Evolutionary conservation across 2,888 invertebrate species (phyloP), one percentile per base, ranked within the genome.

Genomic region (Embidobia sp.): DNA sequence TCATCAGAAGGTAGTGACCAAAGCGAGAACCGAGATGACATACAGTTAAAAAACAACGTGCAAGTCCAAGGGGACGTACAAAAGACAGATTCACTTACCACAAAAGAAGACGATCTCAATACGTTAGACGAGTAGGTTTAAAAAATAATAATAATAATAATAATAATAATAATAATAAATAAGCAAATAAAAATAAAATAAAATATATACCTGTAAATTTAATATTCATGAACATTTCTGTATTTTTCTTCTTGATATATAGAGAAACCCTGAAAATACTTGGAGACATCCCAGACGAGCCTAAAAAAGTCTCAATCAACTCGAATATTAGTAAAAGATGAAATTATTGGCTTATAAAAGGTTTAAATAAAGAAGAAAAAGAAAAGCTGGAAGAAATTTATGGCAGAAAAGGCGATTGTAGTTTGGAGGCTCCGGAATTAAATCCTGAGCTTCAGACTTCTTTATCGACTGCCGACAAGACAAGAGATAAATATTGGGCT

Each of bases 291-390:
- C 19, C 27, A 2, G 27, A 48, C 10, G n/a, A 48, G 4, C 2
- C 19, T 11, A 42, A n/a, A 40, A 57, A 16, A 53, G 31, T 4
- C 8, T 8, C 27, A 2, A 10, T 48, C 11, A 48, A 48, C n/a
- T 3, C 1, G 1, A 15, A 27, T n/a, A 0, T 48, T 0, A 4
- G 13, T 1, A 46, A 46, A 61, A 10, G 42, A 6, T 64, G 64
- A 53, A 19, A 44, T 0, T 33, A 53, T 22, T 66, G 66, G 66
- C 19, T 53, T 0, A 22, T 51, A 1, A 33, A 66, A 11, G 66
- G 53, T 1, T 15, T 66, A 3, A 15, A 1, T 3, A 1, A 3
- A n/a, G 59, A 69, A 1, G 59, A 59, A 7, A 59, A 51, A 10
- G 27, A 31, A 2, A 59, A 69, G 0, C 8, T 59, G 6, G 0